phyloP scores from a whole-genome alignment of 2,113 vertebrate species.

The Nicator chloris region DNA sequence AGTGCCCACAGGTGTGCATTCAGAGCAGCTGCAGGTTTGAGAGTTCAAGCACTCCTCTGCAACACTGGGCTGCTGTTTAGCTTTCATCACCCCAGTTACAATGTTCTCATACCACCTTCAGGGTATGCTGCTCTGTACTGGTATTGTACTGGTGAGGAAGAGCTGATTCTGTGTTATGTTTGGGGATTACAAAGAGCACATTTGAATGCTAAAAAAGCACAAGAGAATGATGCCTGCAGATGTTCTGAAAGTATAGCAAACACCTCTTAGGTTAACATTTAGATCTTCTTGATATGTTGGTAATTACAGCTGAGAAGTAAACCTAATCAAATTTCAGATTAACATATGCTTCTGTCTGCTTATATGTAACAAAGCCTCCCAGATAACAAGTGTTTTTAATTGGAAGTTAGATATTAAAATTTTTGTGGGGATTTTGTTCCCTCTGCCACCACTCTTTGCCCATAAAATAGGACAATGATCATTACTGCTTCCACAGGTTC shows the following conservation, averaged over 20 bases:
- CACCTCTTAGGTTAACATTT: background rate
- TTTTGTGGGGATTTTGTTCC: background rate
- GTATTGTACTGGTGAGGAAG: background rate
- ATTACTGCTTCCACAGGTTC: background rate
- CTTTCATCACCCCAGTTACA: too few species aligned
- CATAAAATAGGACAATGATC: background rate
- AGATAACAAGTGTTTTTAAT: background rate
- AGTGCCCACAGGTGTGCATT: accelerated
- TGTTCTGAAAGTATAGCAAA: background rate
- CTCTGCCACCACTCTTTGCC: background rate
- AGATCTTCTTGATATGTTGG: background rate
- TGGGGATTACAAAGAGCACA: background rate
- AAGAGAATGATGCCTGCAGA: background rate
- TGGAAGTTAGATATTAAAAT: background rate
- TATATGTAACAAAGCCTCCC: background rate
- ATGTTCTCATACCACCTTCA: background rate
- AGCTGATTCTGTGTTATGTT: accelerated
- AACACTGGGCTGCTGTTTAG: background rate
- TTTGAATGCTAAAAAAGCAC: background rate
- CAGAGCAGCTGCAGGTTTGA: background rate
- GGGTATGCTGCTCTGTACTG: too few species aligned
- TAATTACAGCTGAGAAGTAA: background rate
- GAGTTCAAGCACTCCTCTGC: background rate
- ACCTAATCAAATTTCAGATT: background rate
- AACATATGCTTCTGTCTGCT: background rate